Conservation (phyloP, 2,888 invertebrate genomes). For the Patella ulyssiponensis region DNA sequence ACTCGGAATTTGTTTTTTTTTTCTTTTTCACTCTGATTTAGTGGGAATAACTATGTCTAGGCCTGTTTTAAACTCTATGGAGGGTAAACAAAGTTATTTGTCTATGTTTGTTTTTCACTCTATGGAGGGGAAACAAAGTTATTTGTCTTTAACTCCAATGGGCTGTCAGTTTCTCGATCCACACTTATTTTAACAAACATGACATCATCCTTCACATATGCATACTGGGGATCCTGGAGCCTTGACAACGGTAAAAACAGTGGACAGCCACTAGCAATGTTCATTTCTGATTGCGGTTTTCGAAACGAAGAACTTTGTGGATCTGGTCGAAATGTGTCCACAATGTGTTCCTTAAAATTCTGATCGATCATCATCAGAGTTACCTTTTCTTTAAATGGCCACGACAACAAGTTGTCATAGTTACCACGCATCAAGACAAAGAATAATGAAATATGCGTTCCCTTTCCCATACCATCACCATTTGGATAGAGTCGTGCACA, state of each 20-base stretch:
- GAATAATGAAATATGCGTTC: constrained; percentile 69
- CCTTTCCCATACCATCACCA: constrained; percentile 69
- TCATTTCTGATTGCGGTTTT: constrained; percentile 69
- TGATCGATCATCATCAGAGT: constrained; percentile 69
- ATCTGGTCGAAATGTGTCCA: constrained; percentile 71
- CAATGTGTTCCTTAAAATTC: constrained; percentile 60
- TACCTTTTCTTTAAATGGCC: constrained; percentile 69
- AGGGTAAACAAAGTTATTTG: no score
- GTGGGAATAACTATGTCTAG: no score
- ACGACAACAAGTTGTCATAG: constrained; percentile 65
- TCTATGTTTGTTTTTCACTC: no score
- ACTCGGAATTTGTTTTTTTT: no score
- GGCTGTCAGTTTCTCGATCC: constrained; percentile 13
- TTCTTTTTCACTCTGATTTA: no score
- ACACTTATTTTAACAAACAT: constrained; percentile 64
- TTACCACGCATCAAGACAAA: constrained; percentile 67
- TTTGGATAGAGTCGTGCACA: constrained; percentile 66
- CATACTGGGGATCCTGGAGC: constrained; percentile 44
- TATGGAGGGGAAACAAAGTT: no score
- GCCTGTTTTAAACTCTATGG: no score
- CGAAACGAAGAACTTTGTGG: constrained; percentile 67
- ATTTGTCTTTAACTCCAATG: no score
- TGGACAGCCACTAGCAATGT: constrained; percentile 71
- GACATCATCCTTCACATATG: constrained; percentile 63
- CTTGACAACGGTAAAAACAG: constrained; percentile 60